phyloP scores from a whole-genome alignment of 1,140 invertebrate species.

The Dysdera silvatica region DNA sequence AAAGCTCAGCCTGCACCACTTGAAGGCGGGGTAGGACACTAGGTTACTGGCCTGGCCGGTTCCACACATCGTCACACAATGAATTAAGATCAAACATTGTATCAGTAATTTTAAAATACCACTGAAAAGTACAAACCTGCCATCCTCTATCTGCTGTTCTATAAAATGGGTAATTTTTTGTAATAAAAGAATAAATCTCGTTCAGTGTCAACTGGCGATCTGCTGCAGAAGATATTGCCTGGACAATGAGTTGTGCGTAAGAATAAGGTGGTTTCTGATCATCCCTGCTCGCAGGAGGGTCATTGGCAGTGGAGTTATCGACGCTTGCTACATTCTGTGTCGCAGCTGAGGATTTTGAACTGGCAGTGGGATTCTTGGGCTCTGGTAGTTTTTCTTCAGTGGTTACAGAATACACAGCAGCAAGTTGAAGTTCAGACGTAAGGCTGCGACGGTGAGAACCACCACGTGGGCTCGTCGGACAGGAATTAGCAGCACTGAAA shows the following conservation, averaged over 20 bases:
- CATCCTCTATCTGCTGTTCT: conserved; percentile 95
- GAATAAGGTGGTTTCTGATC: conserved; percentile 95
- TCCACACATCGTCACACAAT: too few relatives aligned
- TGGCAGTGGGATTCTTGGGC: not conserved
- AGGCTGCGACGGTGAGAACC: conserved; percentile 57
- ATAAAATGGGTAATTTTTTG: conserved; percentile 97
- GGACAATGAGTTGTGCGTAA: conserved; percentile 96
- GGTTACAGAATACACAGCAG: conserved; percentile 54
- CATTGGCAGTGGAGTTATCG: too few relatives aligned
- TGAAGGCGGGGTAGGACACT: too few relatives aligned
- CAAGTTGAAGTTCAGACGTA: conserved; percentile 61
- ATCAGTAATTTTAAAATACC: too few relatives aligned
- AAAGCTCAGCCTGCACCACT: too few relatives aligned
- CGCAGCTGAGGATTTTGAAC: too few relatives aligned
- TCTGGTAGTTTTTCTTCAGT: too few relatives aligned
- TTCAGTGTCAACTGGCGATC: conserved; percentile 96
- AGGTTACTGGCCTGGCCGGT: too few relatives aligned
- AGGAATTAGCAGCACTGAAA: conserved; percentile 67
- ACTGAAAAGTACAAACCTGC: too few relatives aligned
- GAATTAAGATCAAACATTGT: too few relatives aligned
- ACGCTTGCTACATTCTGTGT: too few relatives aligned
- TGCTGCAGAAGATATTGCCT: conserved; percentile 85
- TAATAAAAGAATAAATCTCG: conserved; percentile 98
- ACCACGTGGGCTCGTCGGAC: conserved; percentile 83
- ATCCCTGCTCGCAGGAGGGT: conserved; percentile 44